Evolutionary conservation across 2,888 invertebrate genomes (phyloP), one percentile per base, ranked within the genome.

Genomic region (Conops quadrifasciatus): DNA sequence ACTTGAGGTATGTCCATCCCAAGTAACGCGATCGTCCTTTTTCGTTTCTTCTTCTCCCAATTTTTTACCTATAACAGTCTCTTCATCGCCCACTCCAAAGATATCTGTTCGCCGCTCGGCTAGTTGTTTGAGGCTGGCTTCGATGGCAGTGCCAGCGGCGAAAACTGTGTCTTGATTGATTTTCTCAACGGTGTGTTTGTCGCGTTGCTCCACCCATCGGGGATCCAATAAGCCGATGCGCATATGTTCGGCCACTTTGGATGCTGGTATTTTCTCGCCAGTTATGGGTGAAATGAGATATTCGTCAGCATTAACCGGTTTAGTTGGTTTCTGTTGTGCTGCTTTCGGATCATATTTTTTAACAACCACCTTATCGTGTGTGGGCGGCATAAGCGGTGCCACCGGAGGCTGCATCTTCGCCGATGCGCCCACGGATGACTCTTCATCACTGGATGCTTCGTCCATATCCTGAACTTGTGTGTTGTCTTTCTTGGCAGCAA

Each of bases 81-180:
- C 99, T 85, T 98, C 98, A 84, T 96, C 96, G 71, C 98, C 98
- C 74, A 96, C 95, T 87, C 99, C 99, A 88, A 99, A 99, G 87
- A 99, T 99, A 89, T 99, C 99, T 1, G 99, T 98, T 92, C 99
- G 96, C 77, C 99, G 91, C 85, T 99, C 98, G 0, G 99, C 99
- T 80, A 99, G 88, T 83, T 95, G 93, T 84, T 97, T 97, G 82
- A 99, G 90, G 82, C 95, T 96, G 53, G 95, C 95, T 83, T 97
- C 97, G 80, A 99, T 97, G n/a, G 97, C 95, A 30, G 95, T 91
- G 66, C 94, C 90, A 83, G 81, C 84, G 16, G 85, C 85, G 72
- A 82, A 85, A 2, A 85, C 87, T 75, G 86, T 94, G 80, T 96
- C 95, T 80, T 97, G 94, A 77, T 96, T 96, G 77, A 94, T 90